phyloP scores from a whole-genome alignment of 2,113 vertebrate genomes.

The Pseudopodoces humilis region DNA sequence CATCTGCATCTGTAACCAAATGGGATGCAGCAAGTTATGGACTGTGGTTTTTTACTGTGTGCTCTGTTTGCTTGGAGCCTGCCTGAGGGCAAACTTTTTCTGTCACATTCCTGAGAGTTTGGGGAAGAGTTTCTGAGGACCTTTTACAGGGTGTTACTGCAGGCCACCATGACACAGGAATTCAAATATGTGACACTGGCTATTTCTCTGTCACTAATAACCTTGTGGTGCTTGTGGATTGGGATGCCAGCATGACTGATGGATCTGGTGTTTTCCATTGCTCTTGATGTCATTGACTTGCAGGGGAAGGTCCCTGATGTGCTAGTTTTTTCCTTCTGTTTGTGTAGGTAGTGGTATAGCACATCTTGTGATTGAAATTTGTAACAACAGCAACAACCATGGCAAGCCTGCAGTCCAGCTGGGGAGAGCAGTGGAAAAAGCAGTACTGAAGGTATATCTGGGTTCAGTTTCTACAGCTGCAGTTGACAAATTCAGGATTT shows the following conservation, averaged over 20 bases:
- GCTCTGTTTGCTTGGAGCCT: background rate
- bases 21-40: background rate
- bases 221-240: background rate
- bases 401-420: accelerated
- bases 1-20: background rate
- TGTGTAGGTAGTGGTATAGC: background rate
- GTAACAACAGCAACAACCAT: background rate
- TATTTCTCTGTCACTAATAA: background rate
- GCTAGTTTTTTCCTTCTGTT: background rate
- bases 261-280: background rate
- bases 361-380: background rate
- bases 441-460: background rate
- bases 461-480: background rate
- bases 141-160: background rate
- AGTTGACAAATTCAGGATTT: background rate
- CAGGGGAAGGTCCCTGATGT: background rate
- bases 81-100: background rate
- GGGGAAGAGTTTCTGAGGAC: background rate
- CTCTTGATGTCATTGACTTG: background rate
- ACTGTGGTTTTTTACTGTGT: background rate
- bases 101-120: background rate
- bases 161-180: background rate
- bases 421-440: background rate
- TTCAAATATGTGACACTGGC: background rate
- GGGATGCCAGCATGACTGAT: background rate